Evolutionary conservation across 2,888 invertebrate species (phyloP), one percentile per base, ranked within the genome.

Genomic region (Chloromyia formosa): DNA sequence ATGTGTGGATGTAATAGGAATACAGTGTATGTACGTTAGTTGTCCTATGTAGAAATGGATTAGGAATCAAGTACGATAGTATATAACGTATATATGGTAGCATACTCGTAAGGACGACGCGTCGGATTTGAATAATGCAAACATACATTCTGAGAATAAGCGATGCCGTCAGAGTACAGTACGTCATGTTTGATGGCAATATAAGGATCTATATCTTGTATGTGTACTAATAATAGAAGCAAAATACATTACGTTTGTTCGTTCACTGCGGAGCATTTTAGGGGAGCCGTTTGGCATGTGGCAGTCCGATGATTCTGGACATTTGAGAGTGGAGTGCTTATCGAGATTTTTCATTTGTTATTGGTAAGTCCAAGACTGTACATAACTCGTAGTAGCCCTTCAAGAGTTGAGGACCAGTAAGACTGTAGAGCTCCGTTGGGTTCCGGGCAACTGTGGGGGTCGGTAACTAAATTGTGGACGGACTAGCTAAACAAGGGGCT

Each of bases 181-280:
- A 27, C 35, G 56, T 58, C 35, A 16, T 58, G 58, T 35, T 40
- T 58, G 42, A 71, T 35, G 56, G 22, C 40, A 56, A 35, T 53
- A 45, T 22, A 49, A 69, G 68, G 22, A 53, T 23, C 54, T 16
- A 54, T 69, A 23, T 54, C 35, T 45, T 27, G 53, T 60, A n/a
- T n/a, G 22, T 23, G n/a, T 66, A 42, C 49, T 20, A 45, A 42
- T 66, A 45, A 64, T 49, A 40, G 22, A 16, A 23, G 49, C n/a
- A 12, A 35, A 35, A 35, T 35, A 49, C 49, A 49, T 49, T 49
- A n/a, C 49, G 16, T 49, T n/a, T 62, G 40, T 23, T 22, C 27
- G 12, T 60, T 23, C 18, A 58, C 10, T 2, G 10, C 3, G 18
- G 18, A 58, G 7, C 16, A 58, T n/a, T 58, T 4, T 35, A 35